Percentiles rank a stretch among this genome's conserved stretches.
Conservation (phyloP, 2,888 invertebrate genomes). For the Thecophora atra region DNA sequence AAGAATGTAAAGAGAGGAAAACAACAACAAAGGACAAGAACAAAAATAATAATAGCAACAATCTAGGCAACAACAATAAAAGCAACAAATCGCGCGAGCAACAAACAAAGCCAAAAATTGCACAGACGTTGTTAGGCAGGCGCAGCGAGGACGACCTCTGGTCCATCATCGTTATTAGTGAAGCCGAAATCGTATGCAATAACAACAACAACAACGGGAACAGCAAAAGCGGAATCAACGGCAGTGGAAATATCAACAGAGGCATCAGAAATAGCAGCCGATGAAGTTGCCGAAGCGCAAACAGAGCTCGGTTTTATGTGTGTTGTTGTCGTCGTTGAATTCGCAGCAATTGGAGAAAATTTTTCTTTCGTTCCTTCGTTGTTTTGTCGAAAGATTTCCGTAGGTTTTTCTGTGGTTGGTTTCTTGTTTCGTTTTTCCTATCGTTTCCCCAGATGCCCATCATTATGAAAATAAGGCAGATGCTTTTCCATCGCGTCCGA, state of each 20-base stretch:
- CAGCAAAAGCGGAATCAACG: background rate
- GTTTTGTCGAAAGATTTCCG: constrained; percentile 3
- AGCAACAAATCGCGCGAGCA: constrained; percentile 5
- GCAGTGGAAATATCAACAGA: background rate
- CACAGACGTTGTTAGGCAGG: constrained; percentile 13
- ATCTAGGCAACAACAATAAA: background rate
- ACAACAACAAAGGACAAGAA: background rate
- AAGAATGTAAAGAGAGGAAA: background rate
- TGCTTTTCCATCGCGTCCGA: constrained; percentile 9
- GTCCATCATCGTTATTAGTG: constrained; percentile 42
- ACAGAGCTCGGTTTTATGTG: no score
- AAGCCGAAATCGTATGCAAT: constrained; percentile 30
- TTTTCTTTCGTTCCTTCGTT: no score
- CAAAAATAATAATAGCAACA: background rate
- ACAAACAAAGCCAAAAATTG: constrained; percentile 18
- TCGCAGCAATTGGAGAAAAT: constrained; percentile 19
- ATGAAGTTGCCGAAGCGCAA: no score
- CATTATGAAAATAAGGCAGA: constrained; percentile 39
- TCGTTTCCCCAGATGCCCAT: constrained; percentile 35
- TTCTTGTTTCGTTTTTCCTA: background rate
- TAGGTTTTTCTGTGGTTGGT: background rate
- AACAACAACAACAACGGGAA: background rate
- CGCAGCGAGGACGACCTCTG: constrained; percentile 30
- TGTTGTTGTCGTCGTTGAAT: background rate
- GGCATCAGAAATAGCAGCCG: no score